Percentiles rank a stretch among this genome's conserved stretches.
phyloP scores from a whole-genome alignment of 2,888 invertebrate genomes.

The Pollenia labialis region DNA sequence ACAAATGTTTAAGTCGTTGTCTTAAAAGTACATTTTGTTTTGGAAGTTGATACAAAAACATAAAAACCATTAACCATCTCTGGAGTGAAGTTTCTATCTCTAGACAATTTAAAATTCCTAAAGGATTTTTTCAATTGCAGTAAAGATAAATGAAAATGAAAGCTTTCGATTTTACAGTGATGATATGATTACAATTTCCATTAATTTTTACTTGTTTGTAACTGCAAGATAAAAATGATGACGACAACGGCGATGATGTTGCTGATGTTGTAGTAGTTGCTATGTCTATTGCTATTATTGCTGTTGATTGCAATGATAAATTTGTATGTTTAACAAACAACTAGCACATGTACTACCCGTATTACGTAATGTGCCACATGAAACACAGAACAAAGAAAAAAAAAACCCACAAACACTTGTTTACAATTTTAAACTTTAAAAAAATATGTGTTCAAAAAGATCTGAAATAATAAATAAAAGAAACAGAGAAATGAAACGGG shows the following conservation, averaged over 20 bases:
- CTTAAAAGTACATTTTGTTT: too few relatives aligned
- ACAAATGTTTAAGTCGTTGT: too few relatives aligned
- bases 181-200: slow-evolving; percentile 45
- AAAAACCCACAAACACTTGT: slow-evolving; percentile 64
- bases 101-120: slow-evolving; percentile 33
- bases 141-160: slow-evolving; percentile 60
- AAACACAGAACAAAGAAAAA: slow-evolving; percentile 3
- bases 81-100: slow-evolving; percentile 7
- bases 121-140: slow-evolving; percentile 14
- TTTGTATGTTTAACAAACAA: slow-evolving; percentile 70
- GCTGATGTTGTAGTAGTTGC: not conserved
- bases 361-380: slow-evolving; percentile 62
- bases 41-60: too few relatives aligned
- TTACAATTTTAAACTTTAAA: slow-evolving; percentile 46
- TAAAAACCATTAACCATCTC: not conserved
- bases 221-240: slow-evolving; percentile 44
- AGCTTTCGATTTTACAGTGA: slow-evolving; percentile 47
- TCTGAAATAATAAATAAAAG: not conserved
- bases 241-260: slow-evolving; percentile 14
- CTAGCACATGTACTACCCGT: slow-evolving; percentile 64
- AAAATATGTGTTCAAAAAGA: not conserved
- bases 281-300: slow-evolving; percentile 26
- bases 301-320: slow-evolving; percentile 57
- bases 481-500: slow-evolving; percentile 57
- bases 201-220: slow-evolving; percentile 33